phyloP scores from a whole-genome alignment of 23 tunicate genomes.

The Phallusia fumigata region DNA sequence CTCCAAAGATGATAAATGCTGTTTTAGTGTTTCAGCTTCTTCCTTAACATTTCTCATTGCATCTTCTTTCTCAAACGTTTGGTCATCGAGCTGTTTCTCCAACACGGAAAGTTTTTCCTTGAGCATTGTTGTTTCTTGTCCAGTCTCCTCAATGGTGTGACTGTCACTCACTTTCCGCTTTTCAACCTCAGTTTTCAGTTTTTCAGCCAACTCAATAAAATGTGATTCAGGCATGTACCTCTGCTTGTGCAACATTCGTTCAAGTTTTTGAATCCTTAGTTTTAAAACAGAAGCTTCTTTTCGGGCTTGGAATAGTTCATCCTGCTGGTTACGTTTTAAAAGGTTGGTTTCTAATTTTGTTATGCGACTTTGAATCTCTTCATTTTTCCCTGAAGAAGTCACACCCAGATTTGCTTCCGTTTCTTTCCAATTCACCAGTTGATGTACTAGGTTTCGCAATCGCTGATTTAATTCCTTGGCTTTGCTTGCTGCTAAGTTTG shows the following conservation, averaged over 20 bases:
- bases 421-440: not conserved
- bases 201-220: slow-evolving; percentile 2
- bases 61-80: not conserved
- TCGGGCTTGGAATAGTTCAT: not conserved
- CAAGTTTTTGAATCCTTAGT: not conserved
- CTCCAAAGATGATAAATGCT: not conserved
- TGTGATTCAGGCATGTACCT: not conserved
- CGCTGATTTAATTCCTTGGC: not conserved
- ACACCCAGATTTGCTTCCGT: not conserved
- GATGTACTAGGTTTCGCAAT: not conserved
- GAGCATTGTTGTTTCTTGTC: slow-evolving; percentile 18
- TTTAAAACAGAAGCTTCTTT: not conserved
- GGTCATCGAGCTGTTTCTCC: slow-evolving; percentile 16
- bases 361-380: not conserved
- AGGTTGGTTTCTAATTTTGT: not conserved
- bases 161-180: slow-evolving; percentile 13
- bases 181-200: slow-evolving; percentile 19
- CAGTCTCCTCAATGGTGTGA: slow-evolving; percentile 24
- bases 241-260: not conserved
- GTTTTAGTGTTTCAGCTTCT: not conserved
- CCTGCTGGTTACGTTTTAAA: not conserved
- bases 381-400: not conserved
- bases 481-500: not conserved
- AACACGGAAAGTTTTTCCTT: slow-evolving; percentile 19
- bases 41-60: not conserved